Evolutionary conservation across 1,140 invertebrate species (phyloP), one percentile per base, ranked within the genome.

Genomic region (Eriosoma lanigerum): DNA sequence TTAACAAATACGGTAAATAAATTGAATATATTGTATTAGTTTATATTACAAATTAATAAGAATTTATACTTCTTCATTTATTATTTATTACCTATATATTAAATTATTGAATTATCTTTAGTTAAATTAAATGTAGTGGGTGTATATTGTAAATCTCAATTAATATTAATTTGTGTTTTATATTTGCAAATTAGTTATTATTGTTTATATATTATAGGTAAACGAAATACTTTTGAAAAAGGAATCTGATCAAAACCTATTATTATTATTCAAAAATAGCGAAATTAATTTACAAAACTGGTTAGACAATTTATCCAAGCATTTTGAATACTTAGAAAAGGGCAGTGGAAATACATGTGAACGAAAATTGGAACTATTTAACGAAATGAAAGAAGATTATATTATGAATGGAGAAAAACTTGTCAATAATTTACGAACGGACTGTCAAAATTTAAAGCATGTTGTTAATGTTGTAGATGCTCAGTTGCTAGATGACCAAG

Each of bases 401-500:
- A 64, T 80, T 19, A 82, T 78, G 46, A 82, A 83, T 26, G 82
- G 75, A 29, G 68, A 48, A 21, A 87, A 90, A 83, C 91, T 91
- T 12, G 89, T 92, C 83, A 88, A 89, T 29, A 89, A 90, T 81
- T 88, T 94, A 0, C 93, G 92, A 83, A 86, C 87, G 60, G 87
- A 93, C 38, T 92, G 90, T 1, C 85, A 89, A 13, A 87, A 92
- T 85, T 92, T 94, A 38, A 92, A 91, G 70, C 91, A 93, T 80
- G 89, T 93, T 50, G 92, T 94, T 2, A 94, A 92, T 85, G 94
- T 93, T 85, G 86, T 94, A 56, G 96, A 97, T 85, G 92, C 92
- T 0, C 94, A 96, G 83, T 93, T 96, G 86, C 91, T 97, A 24
- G 94, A 96, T 85, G 95, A 97, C 84, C 92, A 93, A 87, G 88